These are phyloP conservation scores for Busseola fusca DNA, from an alignment of 2,888 invertebrate species.

Conservation along the genomic window DNA sequence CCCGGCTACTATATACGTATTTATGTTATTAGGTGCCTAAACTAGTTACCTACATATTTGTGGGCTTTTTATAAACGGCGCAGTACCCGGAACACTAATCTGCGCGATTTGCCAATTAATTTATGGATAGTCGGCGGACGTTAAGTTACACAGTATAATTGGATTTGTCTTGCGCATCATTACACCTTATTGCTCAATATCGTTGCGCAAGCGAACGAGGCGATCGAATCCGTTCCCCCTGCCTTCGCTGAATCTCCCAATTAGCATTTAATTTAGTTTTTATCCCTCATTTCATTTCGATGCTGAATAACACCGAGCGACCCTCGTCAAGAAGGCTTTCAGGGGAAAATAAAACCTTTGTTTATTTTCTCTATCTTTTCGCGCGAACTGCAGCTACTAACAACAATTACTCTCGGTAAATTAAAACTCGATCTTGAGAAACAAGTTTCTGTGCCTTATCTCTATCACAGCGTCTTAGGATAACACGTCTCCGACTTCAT, in stretches of 20 bases:
- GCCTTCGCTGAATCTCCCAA: slow-evolving; percentile 79
- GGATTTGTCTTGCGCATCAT: slow-evolving; percentile 74
- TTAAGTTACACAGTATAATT: slow-evolving; percentile 66
- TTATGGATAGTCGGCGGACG: slow-evolving; percentile 52
- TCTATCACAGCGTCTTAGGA: slow-evolving; percentile 53
- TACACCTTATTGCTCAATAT: slow-evolving; percentile 76
- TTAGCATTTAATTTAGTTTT: slow-evolving; percentile 86
- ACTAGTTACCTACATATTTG: slow-evolving; percentile 59
- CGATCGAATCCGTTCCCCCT: slow-evolving; percentile 70
- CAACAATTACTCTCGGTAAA: slow-evolving; percentile 78
- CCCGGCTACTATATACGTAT: slow-evolving; percentile 68
- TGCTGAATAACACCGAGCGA: slow-evolving; percentile 80
- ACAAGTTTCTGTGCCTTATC: slow-evolving; percentile 77
- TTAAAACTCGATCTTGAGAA: slow-evolving; percentile 78
- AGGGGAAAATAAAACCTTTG: slow-evolving; percentile 80
- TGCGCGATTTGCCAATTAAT: slow-evolving; percentile 37
- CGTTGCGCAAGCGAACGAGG: slow-evolving; percentile 70
- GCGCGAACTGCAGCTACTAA: slow-evolving; percentile 76
- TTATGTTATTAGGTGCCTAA: slow-evolving; percentile 71
- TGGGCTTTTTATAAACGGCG: slow-evolving; percentile 47
- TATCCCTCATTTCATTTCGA: slow-evolving; percentile 84
- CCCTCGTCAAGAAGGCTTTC: slow-evolving; percentile 83
- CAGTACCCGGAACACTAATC: slow-evolving; percentile 33
- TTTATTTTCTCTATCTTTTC: slow-evolving; percentile 82
- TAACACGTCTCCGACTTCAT: slow-evolving; percentile 53